Evolutionary conservation across 2,797 vertebrate genomes (phyloP).

Genomic region (Cossypha polioptera): DNA sequence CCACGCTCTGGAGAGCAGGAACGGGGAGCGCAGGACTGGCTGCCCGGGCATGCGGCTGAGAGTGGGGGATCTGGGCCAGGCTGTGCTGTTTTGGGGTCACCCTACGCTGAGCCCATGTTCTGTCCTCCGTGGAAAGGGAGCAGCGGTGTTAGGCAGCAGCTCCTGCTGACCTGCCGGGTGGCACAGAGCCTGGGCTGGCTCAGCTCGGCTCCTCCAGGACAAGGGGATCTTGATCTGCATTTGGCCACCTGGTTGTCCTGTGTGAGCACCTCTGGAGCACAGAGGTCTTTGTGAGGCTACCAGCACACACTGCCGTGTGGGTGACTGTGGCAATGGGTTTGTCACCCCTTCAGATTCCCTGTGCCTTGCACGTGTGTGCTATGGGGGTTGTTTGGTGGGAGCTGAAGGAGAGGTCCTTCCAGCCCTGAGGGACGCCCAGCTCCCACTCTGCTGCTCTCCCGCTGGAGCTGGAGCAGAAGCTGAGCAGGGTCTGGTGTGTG

Average conservation of each 20-base stretch:
- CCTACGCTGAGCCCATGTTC: accelerated
- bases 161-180: not conserved
- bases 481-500: not conserved
- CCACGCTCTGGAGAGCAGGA: accelerated
- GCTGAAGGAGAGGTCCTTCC: not conserved
- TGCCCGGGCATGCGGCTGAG: accelerated
- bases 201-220: accelerated
- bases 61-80: not conserved
- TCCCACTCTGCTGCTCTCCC: not conserved
- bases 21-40: accelerated
- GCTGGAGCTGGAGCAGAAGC: not conserved
- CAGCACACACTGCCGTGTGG: accelerated
- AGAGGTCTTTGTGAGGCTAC: not conserved
- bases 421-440: accelerated
- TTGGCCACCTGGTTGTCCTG: not conserved
- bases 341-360: not conserved
- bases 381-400: not conserved
- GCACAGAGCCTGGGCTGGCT: not conserved
- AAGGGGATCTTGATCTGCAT: not conserved
- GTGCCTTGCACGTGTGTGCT: accelerated
- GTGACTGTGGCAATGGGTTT: not conserved
- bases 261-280: not conserved
- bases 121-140: not conserved
- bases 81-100: not conserved
- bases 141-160: not conserved